Conservation (phyloP, 1,140 invertebrate genomes). For the Drosophila punjabiensis region DNA sequence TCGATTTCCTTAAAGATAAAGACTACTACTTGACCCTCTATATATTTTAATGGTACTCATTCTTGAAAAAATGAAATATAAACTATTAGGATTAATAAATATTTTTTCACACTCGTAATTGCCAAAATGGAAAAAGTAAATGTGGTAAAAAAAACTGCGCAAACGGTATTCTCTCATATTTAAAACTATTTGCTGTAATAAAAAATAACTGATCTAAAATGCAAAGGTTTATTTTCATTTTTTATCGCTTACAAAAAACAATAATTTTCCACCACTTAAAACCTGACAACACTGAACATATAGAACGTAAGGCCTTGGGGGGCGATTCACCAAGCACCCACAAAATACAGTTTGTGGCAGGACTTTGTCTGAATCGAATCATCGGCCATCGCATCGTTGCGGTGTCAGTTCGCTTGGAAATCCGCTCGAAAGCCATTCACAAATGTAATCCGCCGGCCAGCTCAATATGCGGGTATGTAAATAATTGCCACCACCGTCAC, state of each 20-base stretch:
- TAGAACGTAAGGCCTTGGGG: constrained; percentile 88
- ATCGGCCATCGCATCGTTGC: constrained; percentile 84
- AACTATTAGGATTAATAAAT: background rate
- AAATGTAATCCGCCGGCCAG: constrained; percentile 88
- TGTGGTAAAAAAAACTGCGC: too few relatives aligned
- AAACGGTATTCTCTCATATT: too few relatives aligned
- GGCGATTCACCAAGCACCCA: constrained; percentile 86
- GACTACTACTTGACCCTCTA: background rate
- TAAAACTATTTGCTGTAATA: background rate
- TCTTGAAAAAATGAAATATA: too few relatives aligned
- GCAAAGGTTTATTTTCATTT: background rate
- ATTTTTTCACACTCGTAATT: background rate
- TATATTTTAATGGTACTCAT: background rate
- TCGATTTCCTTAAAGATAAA: background rate
- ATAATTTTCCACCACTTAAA: background rate
- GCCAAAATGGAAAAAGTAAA: background rate
- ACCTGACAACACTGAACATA: constrained; percentile 88
- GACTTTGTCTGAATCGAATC: constrained; percentile 89
- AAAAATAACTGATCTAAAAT: too few relatives aligned
- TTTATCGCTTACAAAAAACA: background rate
- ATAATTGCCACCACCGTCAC: constrained; percentile 48
- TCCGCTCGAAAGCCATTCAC: constrained; percentile 90
- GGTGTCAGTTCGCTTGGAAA: constrained; percentile 88
- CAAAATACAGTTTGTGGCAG: constrained; percentile 90
- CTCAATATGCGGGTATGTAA: constrained; percentile 47